Percentiles rank a stretch among this genome's conserved stretches.
phyloP scores from a whole-genome alignment of 2,113 vertebrate species.

The Girardinichthys multiradiatus region DNA sequence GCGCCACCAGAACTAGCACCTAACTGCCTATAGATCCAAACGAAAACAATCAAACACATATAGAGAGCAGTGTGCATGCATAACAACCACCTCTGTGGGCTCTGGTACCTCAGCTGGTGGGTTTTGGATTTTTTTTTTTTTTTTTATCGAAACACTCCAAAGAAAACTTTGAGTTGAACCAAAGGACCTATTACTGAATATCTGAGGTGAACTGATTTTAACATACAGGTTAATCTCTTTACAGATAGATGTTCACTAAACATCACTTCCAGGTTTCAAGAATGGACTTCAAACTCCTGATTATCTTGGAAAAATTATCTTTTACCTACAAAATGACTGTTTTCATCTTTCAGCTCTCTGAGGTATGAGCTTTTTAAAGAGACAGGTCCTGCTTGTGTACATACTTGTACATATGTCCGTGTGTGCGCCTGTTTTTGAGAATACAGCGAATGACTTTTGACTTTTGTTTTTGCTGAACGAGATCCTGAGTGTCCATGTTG shows the following conservation, averaged over 20 bases:
- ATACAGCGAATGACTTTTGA: slow-evolving; percentile 74
- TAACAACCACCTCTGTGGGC: not conserved
- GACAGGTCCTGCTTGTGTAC: slow-evolving; percentile 41
- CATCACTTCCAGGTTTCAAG: not conserved
- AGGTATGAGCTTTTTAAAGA: slow-evolving; percentile 47
- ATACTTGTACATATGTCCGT: slow-evolving; percentile 61
- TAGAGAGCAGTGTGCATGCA: not conserved
- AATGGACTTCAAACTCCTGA: slow-evolving; percentile 11
- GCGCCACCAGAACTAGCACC: slow-evolving; percentile 85
- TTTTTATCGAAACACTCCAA: not conserved
- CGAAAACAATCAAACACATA: not conserved
- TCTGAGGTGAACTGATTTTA: not conserved
- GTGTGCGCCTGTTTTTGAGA: slow-evolving; percentile 27
- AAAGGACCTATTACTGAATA: not conserved
- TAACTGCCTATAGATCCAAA: not conserved
- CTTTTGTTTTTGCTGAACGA: slow-evolving; percentile 30
- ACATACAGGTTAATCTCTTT: not conserved
- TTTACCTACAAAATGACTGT: slow-evolving; percentile 6
- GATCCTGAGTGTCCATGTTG: slow-evolving; percentile 7
- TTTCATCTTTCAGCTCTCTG: slow-evolving; percentile 4
- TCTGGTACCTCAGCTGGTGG: not conserved
- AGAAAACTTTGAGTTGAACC: not conserved
- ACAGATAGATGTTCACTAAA: not conserved
- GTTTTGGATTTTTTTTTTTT: not conserved
- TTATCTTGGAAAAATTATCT: slow-evolving; percentile 5